Conservation (phyloP, 2,113 vertebrate genomes). For the Lophius piscatorius region DNA sequence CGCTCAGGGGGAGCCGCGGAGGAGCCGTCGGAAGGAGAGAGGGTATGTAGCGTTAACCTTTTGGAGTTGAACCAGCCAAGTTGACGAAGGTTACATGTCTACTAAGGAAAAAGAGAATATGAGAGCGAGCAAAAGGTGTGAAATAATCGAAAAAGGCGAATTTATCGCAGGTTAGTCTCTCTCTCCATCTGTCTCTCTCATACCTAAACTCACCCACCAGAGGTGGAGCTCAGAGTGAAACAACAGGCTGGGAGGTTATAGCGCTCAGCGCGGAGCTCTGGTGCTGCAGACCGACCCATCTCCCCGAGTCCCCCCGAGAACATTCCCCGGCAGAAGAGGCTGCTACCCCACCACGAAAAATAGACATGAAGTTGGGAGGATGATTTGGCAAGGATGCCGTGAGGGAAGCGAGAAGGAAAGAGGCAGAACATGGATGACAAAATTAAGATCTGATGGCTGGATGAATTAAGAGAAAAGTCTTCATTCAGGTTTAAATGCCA, state of each 20-base stretch:
- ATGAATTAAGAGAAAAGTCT: background rate
- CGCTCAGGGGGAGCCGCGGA: conserved; percentile 33
- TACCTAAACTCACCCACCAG: conserved; percentile 36
- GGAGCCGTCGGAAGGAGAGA: conserved; percentile 10
- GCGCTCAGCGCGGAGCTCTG: conserved; percentile 50
- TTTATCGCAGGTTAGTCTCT: conserved; percentile 49
- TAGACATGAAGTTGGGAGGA: conserved; percentile 44
- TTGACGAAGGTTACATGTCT: conserved; percentile 52
- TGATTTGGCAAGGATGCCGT: conserved; percentile 44
- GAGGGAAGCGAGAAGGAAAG: conserved; percentile 18
- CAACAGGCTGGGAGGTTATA: conserved; percentile 55
- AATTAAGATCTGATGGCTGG: conserved; percentile 58
- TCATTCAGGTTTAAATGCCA: background rate
- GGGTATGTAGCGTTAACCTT: conserved; percentile 2
- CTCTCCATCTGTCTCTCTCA: conserved; percentile 7
- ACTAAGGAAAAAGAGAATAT: background rate
- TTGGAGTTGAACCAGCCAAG: conserved; percentile 53
- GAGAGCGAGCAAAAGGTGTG: conserved; percentile 1
- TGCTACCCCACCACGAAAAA: conserved; percentile 30
- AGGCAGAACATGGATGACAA: conserved; percentile 37
- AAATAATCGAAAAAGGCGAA: conserved; percentile 20
- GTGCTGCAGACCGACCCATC: conserved; percentile 26
- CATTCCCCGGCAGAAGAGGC: conserved; percentile 7
- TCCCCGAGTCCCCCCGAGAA: conserved; percentile 1
- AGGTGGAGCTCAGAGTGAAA: conserved; percentile 27